Evolutionary conservation across 1,140 invertebrate species (phyloP).

Genomic region (Scaptomyza graminum): DNA sequence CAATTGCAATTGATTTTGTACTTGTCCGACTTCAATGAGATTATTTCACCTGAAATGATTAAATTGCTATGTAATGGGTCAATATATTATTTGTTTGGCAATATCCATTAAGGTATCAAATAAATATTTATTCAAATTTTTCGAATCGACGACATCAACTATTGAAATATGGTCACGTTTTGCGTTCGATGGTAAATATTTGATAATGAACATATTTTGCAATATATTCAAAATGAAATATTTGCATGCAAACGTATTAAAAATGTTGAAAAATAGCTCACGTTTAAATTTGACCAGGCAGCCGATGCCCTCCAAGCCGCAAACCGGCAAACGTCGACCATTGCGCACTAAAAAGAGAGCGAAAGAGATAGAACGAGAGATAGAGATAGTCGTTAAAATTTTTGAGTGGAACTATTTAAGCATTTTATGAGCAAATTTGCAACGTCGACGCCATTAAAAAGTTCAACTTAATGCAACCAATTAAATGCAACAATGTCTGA

Average conservation of each 20-base stretch:
- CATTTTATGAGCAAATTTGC: conserved; percentile 66
- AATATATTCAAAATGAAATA: conserved; percentile 38
- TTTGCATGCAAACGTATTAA: conserved; percentile 57
- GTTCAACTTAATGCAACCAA: conserved; percentile 73
- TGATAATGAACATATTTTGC: conserved; percentile 48
- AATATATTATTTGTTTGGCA: neutral
- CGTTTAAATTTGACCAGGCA: conserved; percentile 87
- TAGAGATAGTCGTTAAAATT: conserved; percentile 45
- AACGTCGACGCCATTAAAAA: conserved; percentile 60
- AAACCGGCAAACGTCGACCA: conserved; percentile 82
- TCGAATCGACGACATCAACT: conserved; percentile 1
- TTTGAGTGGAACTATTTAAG: conserved; percentile 69
- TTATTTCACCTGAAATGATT: conserved; percentile 83
- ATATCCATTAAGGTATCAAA: neutral
- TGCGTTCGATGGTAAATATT: conserved; percentile 36
- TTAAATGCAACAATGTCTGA: conserved; percentile 76
- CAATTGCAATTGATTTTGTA: conserved; percentile 86
- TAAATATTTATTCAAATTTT: neutral
- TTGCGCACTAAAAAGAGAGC: conserved; percentile 83
- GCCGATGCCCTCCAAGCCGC: conserved; percentile 86
- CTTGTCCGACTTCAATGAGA: conserved; percentile 83
- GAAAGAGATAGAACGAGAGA: conserved; percentile 4
- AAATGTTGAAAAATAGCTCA: conserved; percentile 75
- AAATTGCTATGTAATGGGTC: neutral
- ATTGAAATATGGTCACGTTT: conserved; percentile 61